Evolutionary conservation across 2,888 invertebrate species (phyloP).

Genomic region (Poecilobothrus nobilitatus): DNA sequence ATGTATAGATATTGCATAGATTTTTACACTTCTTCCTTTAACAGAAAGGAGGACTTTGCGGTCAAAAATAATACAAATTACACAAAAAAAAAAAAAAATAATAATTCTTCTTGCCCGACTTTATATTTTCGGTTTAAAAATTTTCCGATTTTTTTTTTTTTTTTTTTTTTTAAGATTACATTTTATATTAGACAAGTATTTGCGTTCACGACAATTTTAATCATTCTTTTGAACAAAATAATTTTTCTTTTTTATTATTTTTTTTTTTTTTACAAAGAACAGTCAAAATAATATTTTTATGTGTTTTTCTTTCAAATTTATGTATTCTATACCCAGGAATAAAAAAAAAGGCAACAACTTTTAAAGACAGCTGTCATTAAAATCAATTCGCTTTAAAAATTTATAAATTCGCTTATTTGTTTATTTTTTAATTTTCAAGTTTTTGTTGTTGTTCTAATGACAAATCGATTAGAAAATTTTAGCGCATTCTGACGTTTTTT

Average conservation of each 20-base stretch:
- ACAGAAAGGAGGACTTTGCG: background rate
- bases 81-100: background rate
- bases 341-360: background rate
- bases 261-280: background rate
- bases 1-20: slow-evolving; percentile 1
- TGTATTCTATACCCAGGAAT: background rate
- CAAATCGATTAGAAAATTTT: too few species aligned
- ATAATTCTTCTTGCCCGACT: background rate
- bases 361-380: background rate
- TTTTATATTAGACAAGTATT: background rate
- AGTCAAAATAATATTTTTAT: background rate
- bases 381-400: background rate
- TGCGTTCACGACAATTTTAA: background rate
- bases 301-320: background rate
- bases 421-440: too few species aligned
- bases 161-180: background rate
- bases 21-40: background rate
- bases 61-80: background rate
- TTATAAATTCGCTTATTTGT: too few species aligned
- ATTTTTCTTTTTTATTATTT: background rate
- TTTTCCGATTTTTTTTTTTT: background rate
- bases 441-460: too few species aligned
- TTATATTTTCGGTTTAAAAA: background rate
- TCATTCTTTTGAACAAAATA: background rate
- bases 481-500: too few species aligned